phyloP scores from a whole-genome alignment of 2,113 vertebrate genomes.

The Oceanodroma tethys region DNA sequence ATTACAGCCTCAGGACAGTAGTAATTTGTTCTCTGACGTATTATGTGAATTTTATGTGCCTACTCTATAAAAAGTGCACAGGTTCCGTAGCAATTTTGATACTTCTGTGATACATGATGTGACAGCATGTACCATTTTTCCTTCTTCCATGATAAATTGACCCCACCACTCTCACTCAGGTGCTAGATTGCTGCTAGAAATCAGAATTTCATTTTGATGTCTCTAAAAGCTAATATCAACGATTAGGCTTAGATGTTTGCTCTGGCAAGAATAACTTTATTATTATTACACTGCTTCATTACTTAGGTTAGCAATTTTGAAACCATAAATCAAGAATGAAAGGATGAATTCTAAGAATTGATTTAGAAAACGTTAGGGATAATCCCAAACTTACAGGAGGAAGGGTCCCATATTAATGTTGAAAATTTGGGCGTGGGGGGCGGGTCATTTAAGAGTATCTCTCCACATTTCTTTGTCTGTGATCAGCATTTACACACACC shows the following conservation, averaged over 20 bases:
- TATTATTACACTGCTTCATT: neutral
- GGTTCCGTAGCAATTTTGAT: constrained; percentile 79
- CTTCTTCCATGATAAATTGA: constrained; percentile 58
- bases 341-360: neutral
- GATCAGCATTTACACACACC: neutral
- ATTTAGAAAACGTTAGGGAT: neutral
- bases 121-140: constrained; percentile 65
- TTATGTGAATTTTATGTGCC: constrained; percentile 77
- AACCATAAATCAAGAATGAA: neutral
- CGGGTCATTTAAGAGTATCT: neutral
- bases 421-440: neutral
- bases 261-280: neutral
- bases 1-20: constrained; percentile 78
- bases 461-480: neutral
- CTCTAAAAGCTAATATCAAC: constrained; percentile 1
- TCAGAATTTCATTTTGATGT: constrained; percentile 29
- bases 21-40: constrained; percentile 80
- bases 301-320: neutral
- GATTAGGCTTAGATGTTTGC: constrained; percentile 42
- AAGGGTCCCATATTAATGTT: neutral
- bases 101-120: constrained; percentile 63
- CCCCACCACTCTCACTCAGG: neutral
- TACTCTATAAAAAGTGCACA: constrained; percentile 71
- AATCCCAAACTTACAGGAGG: neutral
- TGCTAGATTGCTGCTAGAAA: neutral